Base-by-base conservation (phyloP, 2,113 vertebrate genomes). In the Pseudolaguvia tuberculata region DNA sequence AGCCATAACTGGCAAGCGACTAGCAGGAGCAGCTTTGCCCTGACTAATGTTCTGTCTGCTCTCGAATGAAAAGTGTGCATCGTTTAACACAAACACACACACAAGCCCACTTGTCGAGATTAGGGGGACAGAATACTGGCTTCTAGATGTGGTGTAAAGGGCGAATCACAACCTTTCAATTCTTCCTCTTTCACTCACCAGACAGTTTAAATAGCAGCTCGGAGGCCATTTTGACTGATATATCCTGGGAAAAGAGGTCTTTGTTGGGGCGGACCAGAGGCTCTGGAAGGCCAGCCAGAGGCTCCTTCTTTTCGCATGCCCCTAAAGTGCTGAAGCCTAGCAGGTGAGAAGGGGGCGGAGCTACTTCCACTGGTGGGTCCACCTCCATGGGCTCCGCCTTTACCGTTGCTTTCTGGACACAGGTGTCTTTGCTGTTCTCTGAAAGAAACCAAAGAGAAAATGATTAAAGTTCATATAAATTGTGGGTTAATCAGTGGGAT, bases 151-250 rank as follows among this genome's bases (percentile, higher is more conserved):
- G 21, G 4, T 31, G n/a, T 12, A 59, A 20, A 7, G 21, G 57
- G 9, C 2, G 1, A 6, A 18, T 21, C 15, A 9, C 52, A 23
- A 35, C 11, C 11, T 45, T 17, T 27, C 12, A 8, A 55, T 66
- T 67, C 35, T 31, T 39, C 55, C 67, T 47, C 14, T 20, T 13
- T 51, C 35, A 72, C 83, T 35, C 92, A 99, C 97, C 97, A 86
- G 97, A 99, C 75, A 99, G 86, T 83, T 99, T 95, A 88, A 97
- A 99, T 85, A 99, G 93, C 47, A 99, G 94, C 87, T 99, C 96
- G 0, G 97, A 99, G 80, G 97, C 97, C 97, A 98, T 98, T 91
- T 99, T 99, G 90, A 99, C 97, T 2, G 97, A 98, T 89, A 99
- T 99, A 86, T 99, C 97, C 87, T 99, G 96, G 84, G 95, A 97